Conservation (phyloP, 2,113 vertebrate species). For the Sceloporus tristichus region DNA sequence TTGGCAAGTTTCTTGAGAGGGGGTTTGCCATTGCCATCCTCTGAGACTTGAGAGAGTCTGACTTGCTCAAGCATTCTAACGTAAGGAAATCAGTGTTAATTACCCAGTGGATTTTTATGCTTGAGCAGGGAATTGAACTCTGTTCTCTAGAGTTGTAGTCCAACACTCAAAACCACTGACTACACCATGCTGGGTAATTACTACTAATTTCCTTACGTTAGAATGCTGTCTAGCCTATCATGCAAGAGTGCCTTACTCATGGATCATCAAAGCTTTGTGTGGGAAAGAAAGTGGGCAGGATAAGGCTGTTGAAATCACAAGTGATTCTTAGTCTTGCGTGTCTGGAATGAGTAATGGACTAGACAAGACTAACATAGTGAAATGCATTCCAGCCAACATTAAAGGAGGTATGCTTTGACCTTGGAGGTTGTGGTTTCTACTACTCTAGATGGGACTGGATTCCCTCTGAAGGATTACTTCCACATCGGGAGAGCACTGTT, state of each 20-base stretch:
- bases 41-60: no score
- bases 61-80: no score
- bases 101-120: no score
- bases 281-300: fast-evolving
- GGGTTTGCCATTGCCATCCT: no score
- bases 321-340: slow-evolving; percentile 15
- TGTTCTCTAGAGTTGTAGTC: no score
- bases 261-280: background rate
- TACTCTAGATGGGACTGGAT: background rate
- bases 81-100: no score
- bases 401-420: background rate
- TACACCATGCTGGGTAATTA: background rate
- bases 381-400: background rate
- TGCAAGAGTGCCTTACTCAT: background rate
- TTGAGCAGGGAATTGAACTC: no score
- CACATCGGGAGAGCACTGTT: background rate
- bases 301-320: background rate
- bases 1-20: no score
- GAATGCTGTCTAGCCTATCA: slow-evolving; percentile 1
- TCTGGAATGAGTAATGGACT: background rate
- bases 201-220: background rate
- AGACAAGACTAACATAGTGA: background rate
- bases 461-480: background rate
- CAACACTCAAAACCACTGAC: no score
- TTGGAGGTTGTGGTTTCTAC: background rate